phyloP scores from a whole-genome alignment of 2,888 invertebrate genomes.

The Xylocampa areola region DNA sequence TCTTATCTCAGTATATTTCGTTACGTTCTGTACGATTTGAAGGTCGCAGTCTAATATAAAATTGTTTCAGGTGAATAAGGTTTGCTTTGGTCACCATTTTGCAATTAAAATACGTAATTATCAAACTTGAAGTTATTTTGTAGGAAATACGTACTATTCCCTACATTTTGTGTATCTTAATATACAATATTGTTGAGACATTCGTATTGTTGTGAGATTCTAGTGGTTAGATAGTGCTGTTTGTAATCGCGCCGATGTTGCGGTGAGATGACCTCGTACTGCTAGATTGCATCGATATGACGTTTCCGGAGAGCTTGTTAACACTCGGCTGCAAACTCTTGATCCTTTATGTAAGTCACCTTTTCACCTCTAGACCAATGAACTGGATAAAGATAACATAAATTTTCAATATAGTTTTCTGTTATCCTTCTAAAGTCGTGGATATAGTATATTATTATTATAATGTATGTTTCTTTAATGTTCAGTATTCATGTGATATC shows the following conservation, averaged over 20 bases:
- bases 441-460: constrained; percentile 20
- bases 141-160: constrained; percentile 33
- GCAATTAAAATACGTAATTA: constrained; percentile 54
- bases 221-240: constrained; percentile 56
- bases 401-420: constrained; percentile 28
- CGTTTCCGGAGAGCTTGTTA: constrained; percentile 71
- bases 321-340: constrained; percentile 65
- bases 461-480: constrained; percentile 29
- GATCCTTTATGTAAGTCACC: constrained; percentile 68
- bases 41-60: constrained; percentile 69
- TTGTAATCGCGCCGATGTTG: constrained; percentile 56
- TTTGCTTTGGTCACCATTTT: constrained; percentile 64
- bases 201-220: constrained; percentile 59
- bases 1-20: constrained; percentile 77
- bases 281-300: constrained; percentile 66
- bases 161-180: constrained; percentile 26
- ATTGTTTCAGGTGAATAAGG: constrained; percentile 72
- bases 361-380: constrained; percentile 29
- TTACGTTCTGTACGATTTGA: constrained; percentile 60
- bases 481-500: constrained; percentile 67
- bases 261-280: constrained; percentile 71
- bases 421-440: constrained; percentile 13
- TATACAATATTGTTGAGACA: constrained; percentile 63
- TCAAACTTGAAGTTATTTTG: constrained; percentile 39
- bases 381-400: background rate